A percentile compares a stretch with the other conserved stretches of the same genome.
Conservation (phyloP, 1,140 invertebrate species). For the Pachypsylla venusta region DNA sequence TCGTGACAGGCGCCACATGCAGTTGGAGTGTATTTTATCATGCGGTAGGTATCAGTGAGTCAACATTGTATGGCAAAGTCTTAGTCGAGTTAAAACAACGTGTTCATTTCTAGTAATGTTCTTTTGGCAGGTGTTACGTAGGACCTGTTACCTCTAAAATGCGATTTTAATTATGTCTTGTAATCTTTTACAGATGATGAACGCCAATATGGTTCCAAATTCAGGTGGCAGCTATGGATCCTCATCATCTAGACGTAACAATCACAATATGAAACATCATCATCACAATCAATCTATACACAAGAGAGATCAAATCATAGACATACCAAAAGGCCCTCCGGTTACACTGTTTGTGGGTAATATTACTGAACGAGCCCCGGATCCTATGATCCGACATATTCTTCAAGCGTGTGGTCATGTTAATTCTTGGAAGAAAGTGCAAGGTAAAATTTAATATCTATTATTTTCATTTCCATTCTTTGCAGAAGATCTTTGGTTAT, state of each 20-base stretch:
- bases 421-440: conserved; percentile 92
- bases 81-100: too few species aligned
- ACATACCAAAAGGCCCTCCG: conserved; percentile 51
- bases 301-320: conserved; percentile 17
- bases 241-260: conserved; percentile 13
- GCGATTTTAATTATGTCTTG: too few species aligned
- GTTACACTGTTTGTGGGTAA: conserved; percentile 98
- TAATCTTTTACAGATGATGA: conserved; percentile 22
- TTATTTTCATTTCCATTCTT: too few species aligned
- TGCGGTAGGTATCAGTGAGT: too few species aligned
- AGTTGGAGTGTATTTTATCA: too few species aligned
- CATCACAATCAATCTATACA: conserved; percentile 2
- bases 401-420: conserved; percentile 82
- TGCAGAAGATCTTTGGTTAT: too few species aligned
- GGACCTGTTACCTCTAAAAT: too few species aligned
- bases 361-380: conserved; percentile 88
- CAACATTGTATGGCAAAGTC: too few species aligned
- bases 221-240: background rate
- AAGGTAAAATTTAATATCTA: too few species aligned
- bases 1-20: too few species aligned
- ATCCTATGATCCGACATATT: conserved; percentile 86
- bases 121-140: too few species aligned
- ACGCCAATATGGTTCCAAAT: conserved; percentile 23
- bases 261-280: conserved; percentile 6
- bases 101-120: too few species aligned